These are phyloP conservation scores for Laticauda laticaudata DNA, from an alignment of 2,113 vertebrate genomes.

Conservation along the genomic window DNA sequence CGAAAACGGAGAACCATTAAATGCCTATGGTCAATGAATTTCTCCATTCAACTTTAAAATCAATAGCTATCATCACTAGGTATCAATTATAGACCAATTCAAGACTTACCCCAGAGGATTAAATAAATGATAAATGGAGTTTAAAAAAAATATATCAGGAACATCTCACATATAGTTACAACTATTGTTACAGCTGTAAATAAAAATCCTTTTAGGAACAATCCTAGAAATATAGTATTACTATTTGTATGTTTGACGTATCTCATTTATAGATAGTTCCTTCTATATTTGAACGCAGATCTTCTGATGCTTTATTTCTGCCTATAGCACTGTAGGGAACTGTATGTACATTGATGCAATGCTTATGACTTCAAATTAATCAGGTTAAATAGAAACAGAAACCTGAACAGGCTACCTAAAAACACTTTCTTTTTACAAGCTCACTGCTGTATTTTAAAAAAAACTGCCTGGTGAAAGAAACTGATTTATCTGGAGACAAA, in stretches of 20 bases:
- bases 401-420: neutral
- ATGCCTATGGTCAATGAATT: neutral
- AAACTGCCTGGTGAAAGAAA: neutral
- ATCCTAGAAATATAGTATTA: neutral
- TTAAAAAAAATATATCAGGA: neutral
- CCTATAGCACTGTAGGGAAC: neutral
- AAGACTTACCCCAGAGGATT: neutral
- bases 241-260: neutral
- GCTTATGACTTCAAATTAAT: neutral
- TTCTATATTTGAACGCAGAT: neutral
- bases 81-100: neutral
- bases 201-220: neutral
- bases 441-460: neutral
- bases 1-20: neutral
- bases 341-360: neutral
- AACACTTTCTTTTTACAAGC: neutral
- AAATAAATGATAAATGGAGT: neutral
- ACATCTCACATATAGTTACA: neutral
- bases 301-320: neutral
- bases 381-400: neutral
- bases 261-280: neutral
- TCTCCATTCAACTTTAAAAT: neutral
- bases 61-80: neutral
- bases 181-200: neutral
- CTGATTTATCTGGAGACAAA: neutral